Percentiles rank a stretch among this genome's conserved stretches.
These are phyloP conservation scores for Drosophila murphyi DNA, from an alignment of 1,140 invertebrate genomes.

Conservation along the genomic window DNA sequence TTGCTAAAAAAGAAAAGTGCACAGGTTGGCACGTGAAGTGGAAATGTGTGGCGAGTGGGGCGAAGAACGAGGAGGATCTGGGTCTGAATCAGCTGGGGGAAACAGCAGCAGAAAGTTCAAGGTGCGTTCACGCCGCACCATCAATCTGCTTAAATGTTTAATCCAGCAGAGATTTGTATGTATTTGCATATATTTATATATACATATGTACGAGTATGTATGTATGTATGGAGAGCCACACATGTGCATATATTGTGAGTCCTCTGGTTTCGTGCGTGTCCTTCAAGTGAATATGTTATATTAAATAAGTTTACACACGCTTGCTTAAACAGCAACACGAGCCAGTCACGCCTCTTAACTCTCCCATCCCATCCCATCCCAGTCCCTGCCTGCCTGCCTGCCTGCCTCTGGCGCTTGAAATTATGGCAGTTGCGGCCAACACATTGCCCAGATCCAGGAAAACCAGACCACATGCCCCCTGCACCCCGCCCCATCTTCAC, in stretches of 20 bases:
- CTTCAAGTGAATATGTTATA: constrained; percentile 31
- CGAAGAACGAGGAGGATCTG: constrained; percentile 8
- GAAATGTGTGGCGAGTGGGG: constrained; percentile 25
- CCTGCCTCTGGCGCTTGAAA: constrained; percentile 15
- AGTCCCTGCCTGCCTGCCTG: constrained; percentile 4
- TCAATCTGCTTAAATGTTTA: constrained; percentile 82
- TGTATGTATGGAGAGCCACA: neutral
- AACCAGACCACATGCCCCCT: constrained; percentile 1
- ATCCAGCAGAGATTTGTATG: constrained; percentile 73
- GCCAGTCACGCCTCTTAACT: constrained; percentile 33
- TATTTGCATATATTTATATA: constrained; percentile 17
- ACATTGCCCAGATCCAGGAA: constrained; percentile 35
- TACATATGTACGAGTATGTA: no score
- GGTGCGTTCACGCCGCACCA: constrained; percentile 59
- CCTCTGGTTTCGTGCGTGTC: constrained; percentile 2
- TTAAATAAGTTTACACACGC: constrained; percentile 81
- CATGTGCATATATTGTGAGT: no score
- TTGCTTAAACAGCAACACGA: constrained; percentile 72
- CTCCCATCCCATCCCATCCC: neutral
- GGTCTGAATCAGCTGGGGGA: neutral
- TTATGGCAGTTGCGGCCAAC: constrained; percentile 51
- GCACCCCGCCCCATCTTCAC: neutral
- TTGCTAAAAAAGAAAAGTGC: constrained; percentile 12
- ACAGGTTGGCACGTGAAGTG: constrained; percentile 45
- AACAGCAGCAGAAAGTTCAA: constrained; percentile 58